Evolutionary conservation across 2,113 vertebrate genomes (phyloP).

Genomic region (Cnemophilus loriae): DNA sequence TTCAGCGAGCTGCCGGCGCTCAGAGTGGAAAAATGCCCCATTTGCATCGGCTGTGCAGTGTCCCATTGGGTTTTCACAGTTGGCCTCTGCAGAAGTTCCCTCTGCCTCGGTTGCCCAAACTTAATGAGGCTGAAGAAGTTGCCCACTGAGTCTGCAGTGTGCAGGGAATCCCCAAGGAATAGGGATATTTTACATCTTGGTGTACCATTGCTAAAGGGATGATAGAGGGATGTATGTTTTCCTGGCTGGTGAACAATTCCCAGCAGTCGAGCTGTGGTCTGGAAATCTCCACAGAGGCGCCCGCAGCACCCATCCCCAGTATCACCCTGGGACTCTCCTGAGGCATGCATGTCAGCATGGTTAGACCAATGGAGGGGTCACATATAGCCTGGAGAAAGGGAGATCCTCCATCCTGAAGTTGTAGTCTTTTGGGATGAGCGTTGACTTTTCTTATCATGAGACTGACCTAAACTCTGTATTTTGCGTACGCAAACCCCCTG

Average conservation of each 20-base stretch:
- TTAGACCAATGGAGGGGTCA: neutral
- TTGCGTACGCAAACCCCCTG: rapidly evolving
- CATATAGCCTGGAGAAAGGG: neutral
- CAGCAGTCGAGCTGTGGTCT: neutral
- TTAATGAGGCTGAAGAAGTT: neutral
- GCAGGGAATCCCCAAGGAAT: neutral
- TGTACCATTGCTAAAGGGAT: neutral
- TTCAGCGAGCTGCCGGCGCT: rapidly evolving
- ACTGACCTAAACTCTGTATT: neutral
- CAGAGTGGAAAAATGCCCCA: neutral
- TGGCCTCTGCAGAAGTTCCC: neutral
- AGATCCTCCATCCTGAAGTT: neutral
- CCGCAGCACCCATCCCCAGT: neutral
- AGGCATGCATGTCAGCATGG: rapidly evolving
- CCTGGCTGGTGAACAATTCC: neutral
- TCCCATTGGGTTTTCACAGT: neutral
- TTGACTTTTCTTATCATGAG: neutral
- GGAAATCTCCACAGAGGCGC: neutral
- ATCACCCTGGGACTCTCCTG: neutral
- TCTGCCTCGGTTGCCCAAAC: rapidly evolving
- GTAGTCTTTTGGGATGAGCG: neutral
- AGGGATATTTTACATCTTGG: neutral
- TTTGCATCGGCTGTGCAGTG: neutral
- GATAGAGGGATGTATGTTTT: neutral
- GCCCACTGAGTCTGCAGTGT: rapidly evolving